Evolutionary conservation across 1,140 invertebrate genomes (phyloP).

Genomic region (Diachasma alloeum): DNA sequence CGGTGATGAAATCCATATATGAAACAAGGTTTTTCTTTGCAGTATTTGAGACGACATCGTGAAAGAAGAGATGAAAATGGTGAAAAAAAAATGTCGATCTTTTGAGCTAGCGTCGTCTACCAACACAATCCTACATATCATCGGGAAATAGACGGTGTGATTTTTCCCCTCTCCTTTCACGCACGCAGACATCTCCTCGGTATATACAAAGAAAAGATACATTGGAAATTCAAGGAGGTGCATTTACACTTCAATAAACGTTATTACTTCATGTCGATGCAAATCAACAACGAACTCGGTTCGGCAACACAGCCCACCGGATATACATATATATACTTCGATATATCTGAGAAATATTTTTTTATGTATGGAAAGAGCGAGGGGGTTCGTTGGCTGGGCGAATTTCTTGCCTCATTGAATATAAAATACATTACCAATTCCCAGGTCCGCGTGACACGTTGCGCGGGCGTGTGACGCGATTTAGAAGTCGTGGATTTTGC

Average conservation of each 20-base stretch:
- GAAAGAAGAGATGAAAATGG: too few relatives aligned
- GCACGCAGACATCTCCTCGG: not conserved
- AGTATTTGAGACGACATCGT: too few relatives aligned
- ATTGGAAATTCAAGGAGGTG: conserved; percentile 45
- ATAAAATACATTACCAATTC: conserved; percentile 12
- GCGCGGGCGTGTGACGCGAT: not conserved
- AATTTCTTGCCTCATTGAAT: conserved; percentile 8
- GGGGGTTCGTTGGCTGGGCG: not conserved
- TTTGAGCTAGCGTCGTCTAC: not conserved
- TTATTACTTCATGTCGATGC: conserved; percentile 50
- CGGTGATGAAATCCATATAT: too few relatives aligned
- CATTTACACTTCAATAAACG: conserved; percentile 57
- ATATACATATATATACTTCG: not conserved
- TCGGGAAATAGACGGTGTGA: not conserved
- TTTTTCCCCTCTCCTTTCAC: not conserved
- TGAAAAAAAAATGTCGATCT: too few relatives aligned
- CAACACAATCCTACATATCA: not conserved
- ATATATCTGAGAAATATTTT: not conserved
- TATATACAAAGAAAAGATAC: conserved; percentile 19
- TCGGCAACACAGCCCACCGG: not conserved
- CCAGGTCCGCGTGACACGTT: conserved; percentile 2
- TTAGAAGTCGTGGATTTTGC: not conserved
- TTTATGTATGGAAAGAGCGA: not conserved
- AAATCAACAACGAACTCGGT: conserved; percentile 19
- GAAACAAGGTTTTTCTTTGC: too few relatives aligned